Base-by-base conservation (phyloP, 2,888 invertebrate species). In the Cyclophora punctaria region DNA sequence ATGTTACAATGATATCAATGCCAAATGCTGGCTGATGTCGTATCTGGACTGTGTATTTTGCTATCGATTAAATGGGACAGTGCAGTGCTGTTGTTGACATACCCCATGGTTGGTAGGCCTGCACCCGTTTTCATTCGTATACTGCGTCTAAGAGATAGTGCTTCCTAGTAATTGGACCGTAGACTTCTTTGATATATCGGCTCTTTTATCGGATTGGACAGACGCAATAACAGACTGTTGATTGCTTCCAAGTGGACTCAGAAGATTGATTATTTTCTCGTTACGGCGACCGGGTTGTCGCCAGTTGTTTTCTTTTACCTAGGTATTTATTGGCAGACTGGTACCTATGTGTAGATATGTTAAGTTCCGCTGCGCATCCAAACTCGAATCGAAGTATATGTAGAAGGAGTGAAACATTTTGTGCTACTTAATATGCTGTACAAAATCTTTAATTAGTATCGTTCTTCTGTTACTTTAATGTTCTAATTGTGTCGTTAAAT, bases 171-270 rank as follows among this genome's bases (percentile, higher is more conserved):
- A 89, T 89, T 86, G 88, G 83, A 80, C 76, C 78, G 68, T 72
- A 74, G 82, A 80, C 85, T 79, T 88, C 86, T 88, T 88, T 89
- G 89, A 89, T 89, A 86, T 80, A 89, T 89, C 87, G 85, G 69
- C 76, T 79, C 83, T 80, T 81, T 82, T 85, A 89, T 88, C 83
- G 80, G 79, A 87, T 87, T 82, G 83, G 80, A 84, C 80, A 79
- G 83, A 84, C 83, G 81, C 80, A 87, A 87, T 86, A 87, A 83
- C 82, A 82, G 78, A 83, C 79, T 80, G 80, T 83, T 89, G 89
- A 89, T 89, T 89, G 89, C 84, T 85, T 86, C 81, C 76, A 80
- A 84, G 84, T 84, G 78, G 83, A 85, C 82, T 79, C 64, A 73
- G 75, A 75, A 85, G 85, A 88, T 88, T 87, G 87, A 87, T 88